A percentile compares a stretch with the other conserved stretches of the same genome.
Conservation (phyloP, 2,113 vertebrate genomes). For the Mola mola region DNA sequence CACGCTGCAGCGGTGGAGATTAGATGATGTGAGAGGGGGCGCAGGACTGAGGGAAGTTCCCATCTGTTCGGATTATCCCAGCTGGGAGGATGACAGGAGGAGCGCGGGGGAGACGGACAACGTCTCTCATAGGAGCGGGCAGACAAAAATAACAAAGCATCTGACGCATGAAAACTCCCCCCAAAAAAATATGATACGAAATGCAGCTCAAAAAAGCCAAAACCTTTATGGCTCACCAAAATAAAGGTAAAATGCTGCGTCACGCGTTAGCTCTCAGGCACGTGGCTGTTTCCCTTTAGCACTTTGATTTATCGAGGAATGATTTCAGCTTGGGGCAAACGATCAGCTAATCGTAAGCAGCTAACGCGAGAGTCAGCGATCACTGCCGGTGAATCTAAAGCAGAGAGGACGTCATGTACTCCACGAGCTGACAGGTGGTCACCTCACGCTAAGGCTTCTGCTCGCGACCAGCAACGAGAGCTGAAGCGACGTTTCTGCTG, state of each 20-base stretch:
- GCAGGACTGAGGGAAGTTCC: constrained; percentile 51
- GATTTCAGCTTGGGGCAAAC: constrained; percentile 21
- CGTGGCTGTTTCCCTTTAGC: constrained; percentile 4
- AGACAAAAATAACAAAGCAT: constrained; percentile 5
- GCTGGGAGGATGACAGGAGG: constrained; percentile 16
- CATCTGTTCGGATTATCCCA: constrained; percentile 68
- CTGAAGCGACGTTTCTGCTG: constrained; percentile 45
- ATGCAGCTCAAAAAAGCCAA: constrained; percentile 4
- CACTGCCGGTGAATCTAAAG: constrained; percentile 50
- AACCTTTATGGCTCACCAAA: constrained; percentile 18
- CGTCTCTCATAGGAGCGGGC: constrained; percentile 13
- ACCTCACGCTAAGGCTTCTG: constrained; percentile 23
- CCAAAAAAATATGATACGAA: not conserved
- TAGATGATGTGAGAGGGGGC: constrained; percentile 60
- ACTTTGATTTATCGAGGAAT: constrained; percentile 15
- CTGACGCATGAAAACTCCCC: constrained; percentile 8
- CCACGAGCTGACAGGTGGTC: constrained; percentile 61
- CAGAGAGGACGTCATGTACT: constrained; percentile 52
- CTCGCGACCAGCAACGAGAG: constrained; percentile 33
- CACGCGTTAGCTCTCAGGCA: constrained; percentile 10
- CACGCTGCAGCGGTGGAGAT: constrained; percentile 52
- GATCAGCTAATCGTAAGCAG: constrained; percentile 57
- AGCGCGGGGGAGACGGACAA: constrained; percentile 8
- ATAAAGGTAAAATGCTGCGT: constrained; percentile 17
- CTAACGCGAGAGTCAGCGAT: constrained; percentile 48